Conservation (phyloP, 2,113 vertebrate genomes). For the Paralichthys olivaceus region DNA sequence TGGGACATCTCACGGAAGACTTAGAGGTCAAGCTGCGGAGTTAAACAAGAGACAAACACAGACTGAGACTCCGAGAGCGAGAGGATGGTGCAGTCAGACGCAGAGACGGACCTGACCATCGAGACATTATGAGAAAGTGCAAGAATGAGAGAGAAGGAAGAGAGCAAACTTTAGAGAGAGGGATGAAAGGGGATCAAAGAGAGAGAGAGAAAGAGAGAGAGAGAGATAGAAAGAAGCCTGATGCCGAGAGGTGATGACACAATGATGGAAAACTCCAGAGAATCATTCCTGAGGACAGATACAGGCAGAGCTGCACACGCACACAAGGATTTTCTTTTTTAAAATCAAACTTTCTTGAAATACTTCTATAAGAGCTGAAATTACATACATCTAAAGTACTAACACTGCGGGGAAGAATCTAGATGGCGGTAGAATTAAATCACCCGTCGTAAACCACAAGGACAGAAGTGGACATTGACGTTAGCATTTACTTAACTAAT, state of each 20-base stretch:
- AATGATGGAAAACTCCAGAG: background rate
- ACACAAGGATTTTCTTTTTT: no score
- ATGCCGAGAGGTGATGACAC: background rate
- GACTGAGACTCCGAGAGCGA: background rate
- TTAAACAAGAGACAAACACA: conserved; percentile 34
- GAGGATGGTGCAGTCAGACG: background rate
- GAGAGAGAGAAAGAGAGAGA: background rate
- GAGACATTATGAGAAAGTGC: no score
- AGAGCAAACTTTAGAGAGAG: background rate
- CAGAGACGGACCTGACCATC: background rate
- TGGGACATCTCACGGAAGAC: conserved; percentile 30
- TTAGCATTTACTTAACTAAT: no score
- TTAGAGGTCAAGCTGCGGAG: conserved; percentile 61
- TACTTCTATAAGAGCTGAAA: no score
- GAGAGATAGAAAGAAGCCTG: conserved; percentile 1
- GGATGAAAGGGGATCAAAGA: conserved; percentile 11
- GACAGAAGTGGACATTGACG: no score
- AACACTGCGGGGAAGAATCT: no score
- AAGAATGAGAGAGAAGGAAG: background rate
- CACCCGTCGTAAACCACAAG: no score
- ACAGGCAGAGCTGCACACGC: background rate
- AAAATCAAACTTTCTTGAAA: no score
- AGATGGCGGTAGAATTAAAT: no score
- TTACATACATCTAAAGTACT: no score
- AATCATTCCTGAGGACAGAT: background rate